Evolutionary conservation across 2,797 vertebrate genomes (phyloP).

Genomic region (Zenarchopterus dispar): DNA sequence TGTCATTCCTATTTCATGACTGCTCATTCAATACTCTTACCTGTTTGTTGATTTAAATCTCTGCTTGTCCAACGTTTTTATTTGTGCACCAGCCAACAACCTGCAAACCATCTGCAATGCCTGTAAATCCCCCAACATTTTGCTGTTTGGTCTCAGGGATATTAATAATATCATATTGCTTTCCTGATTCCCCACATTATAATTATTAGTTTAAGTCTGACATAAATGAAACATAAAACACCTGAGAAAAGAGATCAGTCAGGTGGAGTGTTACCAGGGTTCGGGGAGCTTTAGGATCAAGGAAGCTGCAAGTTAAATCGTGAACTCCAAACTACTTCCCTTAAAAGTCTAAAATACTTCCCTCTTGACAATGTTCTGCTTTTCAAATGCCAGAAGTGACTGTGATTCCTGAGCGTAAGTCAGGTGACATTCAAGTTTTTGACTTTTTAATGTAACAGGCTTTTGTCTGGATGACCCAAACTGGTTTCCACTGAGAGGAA

Average conservation of each 20-base stretch:
- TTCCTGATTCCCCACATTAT: background rate
- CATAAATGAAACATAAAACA: background rate
- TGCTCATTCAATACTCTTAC: no score
- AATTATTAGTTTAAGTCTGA: no score
- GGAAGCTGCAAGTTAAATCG: no score
- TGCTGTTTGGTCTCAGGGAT: background rate
- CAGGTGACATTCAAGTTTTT: background rate
- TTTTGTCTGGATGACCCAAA: background rate
- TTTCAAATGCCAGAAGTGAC: background rate
- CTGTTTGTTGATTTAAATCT: constrained; percentile 14
- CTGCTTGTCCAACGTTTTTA: background rate
- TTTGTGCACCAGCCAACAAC: constrained; percentile 2
- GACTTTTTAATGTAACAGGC: background rate
- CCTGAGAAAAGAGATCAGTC: background rate
- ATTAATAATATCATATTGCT: background rate
- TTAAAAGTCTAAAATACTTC: no score
- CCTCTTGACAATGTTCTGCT: no score
- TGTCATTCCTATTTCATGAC: no score
- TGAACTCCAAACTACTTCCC: no score
- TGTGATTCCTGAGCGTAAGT: background rate
- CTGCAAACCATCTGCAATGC: constrained; percentile 8
- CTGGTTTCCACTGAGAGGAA: background rate
- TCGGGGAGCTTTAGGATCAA: no score
- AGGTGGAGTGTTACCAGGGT: no score
- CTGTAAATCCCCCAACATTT: background rate